Percentiles rank a stretch among this genome's conserved stretches.
Conservation (phyloP, 2,113 vertebrate genomes). For the Lophura nycthemera region DNA sequence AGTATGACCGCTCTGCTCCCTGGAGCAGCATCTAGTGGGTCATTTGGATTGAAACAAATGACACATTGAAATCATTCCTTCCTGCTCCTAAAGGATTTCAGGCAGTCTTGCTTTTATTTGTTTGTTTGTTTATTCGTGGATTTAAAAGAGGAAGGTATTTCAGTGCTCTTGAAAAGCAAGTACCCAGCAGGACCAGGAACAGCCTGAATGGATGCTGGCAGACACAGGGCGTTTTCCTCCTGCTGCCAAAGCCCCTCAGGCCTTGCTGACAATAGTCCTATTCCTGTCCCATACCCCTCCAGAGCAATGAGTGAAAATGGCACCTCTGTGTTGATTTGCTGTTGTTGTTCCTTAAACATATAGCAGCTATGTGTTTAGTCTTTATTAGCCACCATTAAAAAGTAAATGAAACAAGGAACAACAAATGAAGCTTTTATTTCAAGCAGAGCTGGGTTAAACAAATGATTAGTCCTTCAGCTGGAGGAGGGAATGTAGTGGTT, state of each 20-base stretch:
- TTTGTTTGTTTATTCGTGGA: constrained; percentile 53
- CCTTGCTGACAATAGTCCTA: constrained; percentile 31
- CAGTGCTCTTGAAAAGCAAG: constrained; percentile 30
- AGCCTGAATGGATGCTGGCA: constrained; percentile 12
- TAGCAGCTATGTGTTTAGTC: neutral
- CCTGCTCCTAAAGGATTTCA: constrained; percentile 4
- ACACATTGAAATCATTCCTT: constrained; percentile 22
- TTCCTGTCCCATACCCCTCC: constrained; percentile 17
- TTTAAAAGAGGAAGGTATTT: constrained; percentile 45
- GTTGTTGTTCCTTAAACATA: constrained; percentile 1
- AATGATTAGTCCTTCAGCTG: constrained; percentile 33
- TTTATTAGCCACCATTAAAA: constrained; percentile 59
- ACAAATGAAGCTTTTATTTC: constrained; percentile 54
- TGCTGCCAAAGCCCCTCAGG: neutral
- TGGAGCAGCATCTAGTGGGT: neutral
- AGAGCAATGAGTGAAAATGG: constrained; percentile 26
- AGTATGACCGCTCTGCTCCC: neutral
- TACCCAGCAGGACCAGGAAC: constrained; percentile 1
- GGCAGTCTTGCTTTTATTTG: constrained; percentile 43
- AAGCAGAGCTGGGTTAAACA: constrained; percentile 45
- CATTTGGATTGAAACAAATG: constrained; percentile 50
- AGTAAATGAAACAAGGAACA: constrained; percentile 48
- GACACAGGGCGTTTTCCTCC: neutral
- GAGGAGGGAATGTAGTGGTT: constrained; percentile 30
- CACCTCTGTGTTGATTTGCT: constrained; percentile 36